Evolutionary conservation across 2,797 vertebrate species (phyloP), one percentile per base, ranked within the genome.

Genomic region (Bryconaethiops microstoma): DNA sequence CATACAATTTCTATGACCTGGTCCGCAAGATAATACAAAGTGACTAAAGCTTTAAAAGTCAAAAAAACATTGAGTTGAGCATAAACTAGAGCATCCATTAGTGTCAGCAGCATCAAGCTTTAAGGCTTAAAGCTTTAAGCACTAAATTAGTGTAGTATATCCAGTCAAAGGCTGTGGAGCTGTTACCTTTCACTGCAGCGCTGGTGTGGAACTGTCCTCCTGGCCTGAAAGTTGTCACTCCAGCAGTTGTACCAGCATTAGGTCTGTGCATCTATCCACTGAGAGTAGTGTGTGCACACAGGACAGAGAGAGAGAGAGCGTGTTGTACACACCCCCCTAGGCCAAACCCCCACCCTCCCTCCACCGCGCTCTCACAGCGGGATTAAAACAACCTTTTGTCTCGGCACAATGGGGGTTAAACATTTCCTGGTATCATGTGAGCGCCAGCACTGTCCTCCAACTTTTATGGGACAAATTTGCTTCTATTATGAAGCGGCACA

Each of bases 381-480:
- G 93, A 97, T 95, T 95, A 95, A 95, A 95, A 94, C 86, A 87
- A 91, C 91, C 95, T 96, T 92, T 96, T 97, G 95, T 97, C 90
- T 90, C 85, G 90, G 89, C 84, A 97, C 96, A 98, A 97, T 95
- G 89, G 91, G 85, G 93, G 95, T 96, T 96, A 97, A 96, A 96
- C 93, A 94, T 95, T 95, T 96, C 93, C 94, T 93, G 88, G 81
- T 93, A 92, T 94, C 92, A 91, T 86, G 94, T 92, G 93, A 94
- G 93, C 90, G 83, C 86, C 76, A 86, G 69, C 85, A 89, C 88
- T 92, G 93, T 90, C 89, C 35, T n/a, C 14, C n/a, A 62, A 16
- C 3, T 59, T 72, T 54, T 55, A 55, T 6, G 7, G 23, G 50
- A 55, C 50, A 72, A 72, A 72, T 55, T 55, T 72, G 69, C 23